Evolutionary conservation across 2,113 vertebrate species (phyloP).

Genomic region (Python bivittatus): DNA sequence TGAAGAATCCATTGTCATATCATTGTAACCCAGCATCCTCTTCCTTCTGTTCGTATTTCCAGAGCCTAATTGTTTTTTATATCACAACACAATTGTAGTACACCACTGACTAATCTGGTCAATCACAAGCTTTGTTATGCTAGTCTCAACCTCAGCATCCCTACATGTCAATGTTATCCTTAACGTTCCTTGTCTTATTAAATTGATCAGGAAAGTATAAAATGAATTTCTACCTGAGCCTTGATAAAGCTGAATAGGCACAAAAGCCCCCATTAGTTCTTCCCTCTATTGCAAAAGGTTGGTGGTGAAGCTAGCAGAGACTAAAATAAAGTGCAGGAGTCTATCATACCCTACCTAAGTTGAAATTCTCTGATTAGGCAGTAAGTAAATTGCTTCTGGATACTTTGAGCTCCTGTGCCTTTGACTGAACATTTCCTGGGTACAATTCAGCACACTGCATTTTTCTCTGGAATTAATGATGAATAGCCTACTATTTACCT

Average conservation of each 20-base stretch:
- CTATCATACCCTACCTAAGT: background rate
- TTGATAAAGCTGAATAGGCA: background rate
- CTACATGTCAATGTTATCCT: background rate
- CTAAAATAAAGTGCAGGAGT: background rate
- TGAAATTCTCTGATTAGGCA: background rate
- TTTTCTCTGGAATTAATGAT: background rate
- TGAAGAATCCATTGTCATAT: background rate
- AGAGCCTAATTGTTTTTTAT: background rate
- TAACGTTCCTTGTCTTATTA: background rate
- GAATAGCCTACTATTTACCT: background rate
- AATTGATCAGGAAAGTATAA: background rate
- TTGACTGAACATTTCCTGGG: background rate
- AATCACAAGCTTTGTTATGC: background rate
- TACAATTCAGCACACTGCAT: background rate
- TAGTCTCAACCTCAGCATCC: background rate
- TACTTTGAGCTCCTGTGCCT: background rate
- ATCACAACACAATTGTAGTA: background rate
- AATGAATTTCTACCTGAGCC: background rate
- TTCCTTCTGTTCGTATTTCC: background rate
- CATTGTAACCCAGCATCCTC: background rate
- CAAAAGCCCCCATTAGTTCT: background rate
- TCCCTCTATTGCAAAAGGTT: background rate
- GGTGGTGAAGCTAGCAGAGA: background rate
- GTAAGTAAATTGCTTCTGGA: background rate
- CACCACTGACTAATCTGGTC: background rate